Evolutionary conservation across 2,888 invertebrate genomes (phyloP), one percentile per base, ranked within the genome.

Genomic region (Dicranocentrus wangi): DNA sequence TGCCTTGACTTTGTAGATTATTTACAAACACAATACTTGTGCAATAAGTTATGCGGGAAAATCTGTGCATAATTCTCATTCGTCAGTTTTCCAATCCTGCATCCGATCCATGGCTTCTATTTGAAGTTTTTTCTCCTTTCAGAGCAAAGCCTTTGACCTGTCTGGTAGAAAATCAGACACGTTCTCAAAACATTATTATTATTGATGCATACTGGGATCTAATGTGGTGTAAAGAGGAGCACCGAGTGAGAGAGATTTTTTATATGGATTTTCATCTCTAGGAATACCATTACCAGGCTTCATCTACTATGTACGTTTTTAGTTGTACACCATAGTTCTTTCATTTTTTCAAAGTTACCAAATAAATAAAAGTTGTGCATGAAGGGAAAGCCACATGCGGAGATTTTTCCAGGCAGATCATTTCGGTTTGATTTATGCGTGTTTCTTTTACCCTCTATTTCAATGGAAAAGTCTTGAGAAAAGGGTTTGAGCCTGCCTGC

Each of bases 141-240:
- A 15, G 5, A 23, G 19, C 28, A 15, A 19, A 53, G 19, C 25
- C 55, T 75, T 75, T 75, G 75, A 75, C 75, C 75, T 75, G 75
- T 75, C 75, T 32, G 10, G 55, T 66, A 39, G 75, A 66, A 75
- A 75, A 75, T 75, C 75, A 75, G 55, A 65, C 65, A 75, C 75
- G 75, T 65, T 55, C 51, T 66, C 27, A 55, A 65, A 65, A 66
- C 75, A 75, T 65, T 66, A 75, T 23, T 51, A 73, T 73, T 65
- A 66, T 66, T 66, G 55, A 66, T 75, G 75, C 51, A 61, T 32
- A 43, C 5, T 27, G 5, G n/a, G 23, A 13, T 21, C 15, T 61
- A 28, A 32, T 39, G 23, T 63, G 63, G 10, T 51, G 25, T 61
- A 72, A 43, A 73, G 27, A 47, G n/a, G n/a, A 28, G 15, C 28